Evolutionary conservation across 2,888 invertebrate genomes (phyloP).

Genomic region (Girardia tigrina): DNA sequence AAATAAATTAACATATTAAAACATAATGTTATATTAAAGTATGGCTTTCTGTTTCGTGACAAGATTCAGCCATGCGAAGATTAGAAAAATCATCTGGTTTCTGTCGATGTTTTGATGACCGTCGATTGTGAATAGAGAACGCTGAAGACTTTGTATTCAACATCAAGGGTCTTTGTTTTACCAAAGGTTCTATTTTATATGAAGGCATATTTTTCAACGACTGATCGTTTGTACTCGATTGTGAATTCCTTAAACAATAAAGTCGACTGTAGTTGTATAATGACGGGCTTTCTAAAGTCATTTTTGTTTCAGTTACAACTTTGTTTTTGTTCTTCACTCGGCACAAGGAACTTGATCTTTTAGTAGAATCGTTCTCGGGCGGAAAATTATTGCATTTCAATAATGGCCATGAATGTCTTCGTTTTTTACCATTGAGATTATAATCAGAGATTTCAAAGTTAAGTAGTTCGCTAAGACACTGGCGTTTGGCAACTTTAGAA

Average conservation of each 20-base stretch:
- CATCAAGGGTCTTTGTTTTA: neutral
- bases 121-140: neutral
- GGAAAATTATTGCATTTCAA: neutral
- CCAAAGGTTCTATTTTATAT: neutral
- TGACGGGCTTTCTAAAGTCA: neutral
- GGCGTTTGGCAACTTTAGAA: neutral
- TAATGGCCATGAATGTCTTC: neutral
- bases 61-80: neutral
- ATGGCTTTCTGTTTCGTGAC: neutral
- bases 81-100: neutral
- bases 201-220: neutral
- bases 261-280: constrained; percentile 1
- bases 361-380: neutral
- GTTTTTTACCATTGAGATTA: neutral
- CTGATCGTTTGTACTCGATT: neutral
- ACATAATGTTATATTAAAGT: no score
- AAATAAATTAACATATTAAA: no score
- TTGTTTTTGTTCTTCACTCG: neutral
- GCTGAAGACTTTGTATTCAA: neutral
- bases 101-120: constrained; percentile 7
- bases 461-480: neutral
- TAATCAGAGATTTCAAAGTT: neutral
- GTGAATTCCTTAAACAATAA: neutral
- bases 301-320: neutral
- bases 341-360: neutral